phyloP scores from a whole-genome alignment of 2,113 vertebrate species.

The Leuciscus idus region DNA sequence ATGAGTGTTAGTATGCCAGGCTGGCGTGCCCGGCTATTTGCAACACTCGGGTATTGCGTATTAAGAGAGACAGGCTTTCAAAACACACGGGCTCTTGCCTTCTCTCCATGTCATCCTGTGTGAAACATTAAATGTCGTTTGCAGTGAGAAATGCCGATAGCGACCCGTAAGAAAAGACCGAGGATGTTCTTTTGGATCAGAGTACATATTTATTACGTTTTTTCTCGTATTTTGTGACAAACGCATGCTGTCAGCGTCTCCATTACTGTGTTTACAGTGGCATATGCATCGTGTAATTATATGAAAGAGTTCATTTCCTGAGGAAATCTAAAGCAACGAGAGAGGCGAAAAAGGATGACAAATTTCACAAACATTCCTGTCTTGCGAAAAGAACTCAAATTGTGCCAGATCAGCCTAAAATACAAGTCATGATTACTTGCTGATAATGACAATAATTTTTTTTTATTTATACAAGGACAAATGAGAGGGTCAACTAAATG shows the following conservation, averaged over 20 bases:
- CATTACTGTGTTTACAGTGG: conserved; percentile 73
- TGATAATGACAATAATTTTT: not conserved
- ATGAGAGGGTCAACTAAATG: not conserved
- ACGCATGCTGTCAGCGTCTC: conserved; percentile 70
- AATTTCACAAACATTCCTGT: conserved; percentile 11
- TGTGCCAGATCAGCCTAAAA: conserved; percentile 56
- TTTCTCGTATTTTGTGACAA: conserved; percentile 75
- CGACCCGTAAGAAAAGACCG: conserved; percentile 58
- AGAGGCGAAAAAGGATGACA: conserved; percentile 45
- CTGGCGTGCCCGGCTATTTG: conserved; percentile 37
- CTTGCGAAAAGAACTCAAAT: conserved; percentile 35
- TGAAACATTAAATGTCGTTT: conserved; percentile 73
- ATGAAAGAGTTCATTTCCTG: conserved; percentile 72
- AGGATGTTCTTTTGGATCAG: conserved; percentile 45
- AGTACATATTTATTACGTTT: conserved; percentile 59
- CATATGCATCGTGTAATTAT: conserved; percentile 75
- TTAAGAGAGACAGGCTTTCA: conserved; percentile 63
- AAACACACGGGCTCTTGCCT: conserved; percentile 65
- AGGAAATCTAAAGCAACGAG: conserved; percentile 59
- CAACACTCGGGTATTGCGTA: conserved; percentile 42
- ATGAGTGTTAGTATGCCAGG: conserved; percentile 44
- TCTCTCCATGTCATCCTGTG: conserved; percentile 64
- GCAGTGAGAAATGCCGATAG: conserved; percentile 70
- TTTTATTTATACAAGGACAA: not conserved
- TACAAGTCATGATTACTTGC: not conserved